Conservation (phyloP, 2,113 vertebrate species). For the Pluvianellus socialis region DNA sequence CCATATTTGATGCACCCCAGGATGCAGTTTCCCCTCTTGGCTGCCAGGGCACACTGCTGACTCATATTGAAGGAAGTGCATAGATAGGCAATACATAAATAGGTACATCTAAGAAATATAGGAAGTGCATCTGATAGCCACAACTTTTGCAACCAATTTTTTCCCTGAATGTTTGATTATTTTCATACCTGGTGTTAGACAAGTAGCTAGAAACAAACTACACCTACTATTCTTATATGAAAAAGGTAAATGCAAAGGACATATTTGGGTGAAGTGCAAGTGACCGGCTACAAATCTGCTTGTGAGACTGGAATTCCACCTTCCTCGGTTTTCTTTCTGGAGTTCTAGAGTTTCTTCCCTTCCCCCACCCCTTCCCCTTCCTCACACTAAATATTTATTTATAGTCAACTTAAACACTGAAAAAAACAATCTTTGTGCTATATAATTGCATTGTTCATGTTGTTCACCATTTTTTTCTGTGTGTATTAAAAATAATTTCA, state of each 20-base stretch:
- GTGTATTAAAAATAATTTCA: background rate
- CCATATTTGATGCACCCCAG: background rate
- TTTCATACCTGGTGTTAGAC: background rate
- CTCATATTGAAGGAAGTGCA: background rate
- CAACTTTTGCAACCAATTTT: background rate
- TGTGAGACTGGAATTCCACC: background rate
- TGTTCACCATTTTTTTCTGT: background rate
- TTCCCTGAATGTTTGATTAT: background rate
- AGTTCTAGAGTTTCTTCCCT: background rate
- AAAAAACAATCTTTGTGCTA: background rate
- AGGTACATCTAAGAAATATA: background rate
- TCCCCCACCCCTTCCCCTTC: background rate
- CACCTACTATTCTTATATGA: background rate
- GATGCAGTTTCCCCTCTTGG: background rate
- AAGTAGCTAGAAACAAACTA: background rate
- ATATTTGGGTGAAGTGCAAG: background rate
- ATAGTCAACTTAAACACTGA: background rate
- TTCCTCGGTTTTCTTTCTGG: background rate
- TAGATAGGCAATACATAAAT: background rate
- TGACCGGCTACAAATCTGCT: background rate
- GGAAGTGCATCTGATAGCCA: background rate
- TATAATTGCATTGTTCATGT: background rate
- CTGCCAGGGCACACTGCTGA: background rate
- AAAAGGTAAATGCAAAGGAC: background rate
- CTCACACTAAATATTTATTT: background rate